phyloP scores from a whole-genome alignment of 1,140 invertebrate genomes.

The Caenorhabditis remanei region DNA sequence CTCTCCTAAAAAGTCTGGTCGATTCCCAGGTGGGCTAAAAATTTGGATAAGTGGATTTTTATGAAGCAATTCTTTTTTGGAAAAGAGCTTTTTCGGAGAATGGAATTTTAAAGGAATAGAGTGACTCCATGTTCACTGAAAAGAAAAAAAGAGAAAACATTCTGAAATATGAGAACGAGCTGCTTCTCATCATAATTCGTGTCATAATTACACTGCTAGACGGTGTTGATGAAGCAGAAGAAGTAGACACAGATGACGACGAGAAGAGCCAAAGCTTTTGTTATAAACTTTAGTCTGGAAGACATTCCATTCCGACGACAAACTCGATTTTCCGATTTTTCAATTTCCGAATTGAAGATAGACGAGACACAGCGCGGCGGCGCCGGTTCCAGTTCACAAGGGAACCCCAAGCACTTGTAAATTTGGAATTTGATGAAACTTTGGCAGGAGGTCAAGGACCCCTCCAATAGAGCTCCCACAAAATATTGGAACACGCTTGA shows the following conservation, averaged over 20 bases:
- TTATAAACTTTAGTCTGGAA: slow-evolving; percentile 27
- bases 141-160: not conserved
- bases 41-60: slow-evolving; percentile 52
- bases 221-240: not conserved
- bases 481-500: too few relatives aligned
- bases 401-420: too few relatives aligned
- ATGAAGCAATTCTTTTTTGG: slow-evolving; percentile 5
- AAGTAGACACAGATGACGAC: not conserved
- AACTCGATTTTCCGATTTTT: slow-evolving; percentile 4
- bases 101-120: not conserved
- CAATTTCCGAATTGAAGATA: slow-evolving; percentile 9
- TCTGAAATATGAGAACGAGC: not conserved
- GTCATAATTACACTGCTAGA: slow-evolving; percentile 12
- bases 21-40: too few relatives aligned
- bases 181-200: slow-evolving; percentile 31
- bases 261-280: not conserved
- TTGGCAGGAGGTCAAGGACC: too few relatives aligned
- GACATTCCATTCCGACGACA: not conserved
- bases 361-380: not conserved
- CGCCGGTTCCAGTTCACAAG: slow-evolving; percentile 22
- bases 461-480: too few relatives aligned
- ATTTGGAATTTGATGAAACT: too few relatives aligned
- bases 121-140: not conserved
- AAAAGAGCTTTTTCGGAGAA: not conserved
- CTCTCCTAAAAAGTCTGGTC: too few relatives aligned